These are phyloP conservation scores for Rhamphomyia laevipes DNA, from an alignment of 2,888 invertebrate species.

Conservation along the genomic window DNA sequence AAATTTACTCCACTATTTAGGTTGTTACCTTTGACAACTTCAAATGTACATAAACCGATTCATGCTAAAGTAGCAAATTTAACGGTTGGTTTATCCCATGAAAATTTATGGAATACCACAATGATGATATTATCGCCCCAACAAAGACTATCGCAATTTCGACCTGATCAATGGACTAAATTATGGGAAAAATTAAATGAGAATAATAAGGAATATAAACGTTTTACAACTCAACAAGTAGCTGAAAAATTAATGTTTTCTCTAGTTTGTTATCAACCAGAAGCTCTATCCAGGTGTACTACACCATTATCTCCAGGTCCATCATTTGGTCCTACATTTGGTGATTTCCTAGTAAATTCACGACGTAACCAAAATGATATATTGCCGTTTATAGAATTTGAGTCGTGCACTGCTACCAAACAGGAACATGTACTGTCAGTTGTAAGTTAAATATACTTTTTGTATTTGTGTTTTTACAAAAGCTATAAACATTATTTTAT, in stretches of 20 bases:
- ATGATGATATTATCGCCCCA: constrained; percentile 76
- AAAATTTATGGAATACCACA: constrained; percentile 67
- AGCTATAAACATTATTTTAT: not conserved
- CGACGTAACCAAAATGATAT: constrained; percentile 42
- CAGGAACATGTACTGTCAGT: constrained; percentile 82
- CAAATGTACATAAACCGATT: constrained; percentile 30
- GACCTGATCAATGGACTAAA: constrained; percentile 71
- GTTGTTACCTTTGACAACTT: constrained; percentile 58
- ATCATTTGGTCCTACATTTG: constrained; percentile 39
- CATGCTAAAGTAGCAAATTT: constrained; percentile 38
- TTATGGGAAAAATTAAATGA: constrained; percentile 62
- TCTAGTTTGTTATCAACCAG: constrained; percentile 74
- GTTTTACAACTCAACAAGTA: constrained; percentile 57
- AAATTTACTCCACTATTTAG: constrained; percentile 27
- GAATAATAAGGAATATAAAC: constrained; percentile 46
- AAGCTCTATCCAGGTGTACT: constrained; percentile 71
- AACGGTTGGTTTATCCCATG: constrained; percentile 56
- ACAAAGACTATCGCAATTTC: constrained; percentile 70
- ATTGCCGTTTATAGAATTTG: constrained; percentile 70
- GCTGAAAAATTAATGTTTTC: constrained; percentile 68
- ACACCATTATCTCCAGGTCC: constrained; percentile 70
- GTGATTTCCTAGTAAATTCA: constrained; percentile 34
- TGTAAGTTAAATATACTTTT: constrained; percentile 37
- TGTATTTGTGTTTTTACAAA: not conserved
- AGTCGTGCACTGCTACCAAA: constrained; percentile 76